These are phyloP conservation scores for Pelvicachromis taeniatus DNA, from an alignment of 2,113 vertebrate species.

Conservation along the genomic window DNA sequence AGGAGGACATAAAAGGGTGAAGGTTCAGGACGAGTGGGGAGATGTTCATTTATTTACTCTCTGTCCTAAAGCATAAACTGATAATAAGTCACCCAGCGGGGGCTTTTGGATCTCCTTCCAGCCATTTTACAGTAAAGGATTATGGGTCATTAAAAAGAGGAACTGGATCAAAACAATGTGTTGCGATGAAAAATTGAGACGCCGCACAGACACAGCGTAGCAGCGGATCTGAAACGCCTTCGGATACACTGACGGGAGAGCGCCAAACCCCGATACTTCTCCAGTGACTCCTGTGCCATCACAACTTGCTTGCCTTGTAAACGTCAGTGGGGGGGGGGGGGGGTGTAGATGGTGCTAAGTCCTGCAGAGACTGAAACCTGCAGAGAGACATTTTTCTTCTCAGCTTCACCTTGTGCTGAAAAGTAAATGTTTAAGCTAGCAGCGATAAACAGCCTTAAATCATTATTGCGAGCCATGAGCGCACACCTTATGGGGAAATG, in stretches of 20 bases:
- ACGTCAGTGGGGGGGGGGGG: slow-evolving; percentile 9
- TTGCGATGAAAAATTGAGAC: slow-evolving; percentile 22
- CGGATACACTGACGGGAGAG: background rate
- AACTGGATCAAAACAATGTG: slow-evolving; percentile 61
- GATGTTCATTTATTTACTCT: slow-evolving; percentile 42
- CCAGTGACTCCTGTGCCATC: slow-evolving; percentile 18
- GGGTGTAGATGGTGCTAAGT: slow-evolving; percentile 18
- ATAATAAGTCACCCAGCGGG: slow-evolving; percentile 43
- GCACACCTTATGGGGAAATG: slow-evolving; percentile 51
- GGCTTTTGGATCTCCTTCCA: slow-evolving; percentile 43
- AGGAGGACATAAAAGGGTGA: slow-evolving; percentile 14
- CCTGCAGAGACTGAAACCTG: slow-evolving; percentile 31
- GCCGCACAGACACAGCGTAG: background rate
- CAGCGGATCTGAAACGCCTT: background rate
- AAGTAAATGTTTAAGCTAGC: slow-evolving; percentile 72
- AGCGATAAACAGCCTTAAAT: slow-evolving; percentile 67
- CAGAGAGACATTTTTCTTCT: slow-evolving; percentile 43
- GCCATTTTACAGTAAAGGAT: slow-evolving; percentile 48
- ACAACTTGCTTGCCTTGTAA: slow-evolving; percentile 38
- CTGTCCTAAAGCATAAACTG: slow-evolving; percentile 33
- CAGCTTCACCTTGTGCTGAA: slow-evolving; percentile 64
- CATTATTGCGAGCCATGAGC: slow-evolving; percentile 8
- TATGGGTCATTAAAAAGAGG: slow-evolving; percentile 55
- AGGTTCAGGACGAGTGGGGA: slow-evolving; percentile 4
- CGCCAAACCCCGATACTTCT: background rate